Conservation (phyloP, 2,888 invertebrate genomes). For the Cantharis rustica region DNA sequence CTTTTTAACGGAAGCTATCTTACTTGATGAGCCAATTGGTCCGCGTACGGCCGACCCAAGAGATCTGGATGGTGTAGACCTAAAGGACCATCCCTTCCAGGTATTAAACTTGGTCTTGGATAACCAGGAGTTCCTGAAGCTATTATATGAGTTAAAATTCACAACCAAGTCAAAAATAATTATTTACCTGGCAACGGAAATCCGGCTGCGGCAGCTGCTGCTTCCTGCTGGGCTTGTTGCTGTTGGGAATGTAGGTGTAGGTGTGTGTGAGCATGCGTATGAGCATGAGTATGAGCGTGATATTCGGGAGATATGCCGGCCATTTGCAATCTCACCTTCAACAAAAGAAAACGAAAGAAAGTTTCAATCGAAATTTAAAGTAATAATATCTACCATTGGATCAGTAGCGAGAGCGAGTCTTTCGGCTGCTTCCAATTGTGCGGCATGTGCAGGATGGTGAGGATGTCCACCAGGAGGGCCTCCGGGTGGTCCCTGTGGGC, state of each 20-base stretch:
- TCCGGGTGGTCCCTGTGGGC: constrained; percentile 58
- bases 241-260: constrained; percentile 82
- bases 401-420: constrained; percentile 84
- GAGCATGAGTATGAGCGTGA: constrained; percentile 91
- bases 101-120: constrained; percentile 65
- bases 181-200: constrained; percentile 63
- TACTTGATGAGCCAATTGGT: constrained; percentile 73
- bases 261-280: constrained; percentile 90
- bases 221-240: constrained; percentile 78
- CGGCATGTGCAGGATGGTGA: constrained; percentile 54
- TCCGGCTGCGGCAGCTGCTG: constrained; percentile 57
- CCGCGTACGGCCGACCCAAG: constrained; percentile 79
- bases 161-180: neutral
- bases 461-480: constrained; percentile 61
- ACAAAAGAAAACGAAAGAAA: constrained; percentile 8
- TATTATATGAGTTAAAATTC: constrained; percentile 32
- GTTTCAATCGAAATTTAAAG: neutral
- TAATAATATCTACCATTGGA: constrained; percentile 73
- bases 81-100: constrained; percentile 64
- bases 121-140: constrained; percentile 63
- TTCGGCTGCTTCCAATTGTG: constrained; percentile 76
- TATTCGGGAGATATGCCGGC: constrained; percentile 87
- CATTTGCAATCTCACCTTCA: constrained; percentile 81
- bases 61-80: constrained; percentile 78
- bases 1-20: neutral